Conservation (phyloP, 2,888 invertebrate genomes). For the Yponomeuta plumbellus region DNA sequence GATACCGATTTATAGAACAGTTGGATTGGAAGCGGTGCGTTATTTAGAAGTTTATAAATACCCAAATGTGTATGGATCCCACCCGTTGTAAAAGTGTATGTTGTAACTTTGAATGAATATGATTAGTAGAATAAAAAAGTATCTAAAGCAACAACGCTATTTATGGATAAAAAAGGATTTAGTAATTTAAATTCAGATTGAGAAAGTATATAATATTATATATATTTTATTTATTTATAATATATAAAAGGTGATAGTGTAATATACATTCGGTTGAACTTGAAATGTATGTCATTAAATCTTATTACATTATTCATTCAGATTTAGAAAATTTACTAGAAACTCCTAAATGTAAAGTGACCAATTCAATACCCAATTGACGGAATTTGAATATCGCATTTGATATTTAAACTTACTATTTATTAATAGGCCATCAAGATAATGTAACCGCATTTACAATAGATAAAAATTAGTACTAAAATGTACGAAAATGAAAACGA, state of each 20-base stretch:
- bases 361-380: slow-evolving; percentile 56
- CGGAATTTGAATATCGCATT: slow-evolving; percentile 55
- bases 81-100: slow-evolving; percentile 6
- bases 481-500: slow-evolving; percentile 29
- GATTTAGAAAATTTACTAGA: slow-evolving; percentile 45
- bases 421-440: slow-evolving; percentile 36
- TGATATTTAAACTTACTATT: slow-evolving; percentile 32
- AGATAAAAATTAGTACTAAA: slow-evolving; percentile 44
- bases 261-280: slow-evolving; percentile 63
- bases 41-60: slow-evolving; percentile 5
- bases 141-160: slow-evolving; percentile 67
- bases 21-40: slow-evolving; percentile 8
- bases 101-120: slow-evolving; percentile 11
- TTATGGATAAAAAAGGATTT: slow-evolving; percentile 62
- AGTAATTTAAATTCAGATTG: slow-evolving; percentile 67
- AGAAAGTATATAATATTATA: slow-evolving; percentile 30
- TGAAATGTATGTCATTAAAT: slow-evolving; percentile 60
- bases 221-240: slow-evolving; percentile 55
- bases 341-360: slow-evolving; percentile 39
- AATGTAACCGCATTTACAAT: slow-evolving; percentile 57
- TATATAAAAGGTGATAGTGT: slow-evolving; percentile 47
- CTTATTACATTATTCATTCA: slow-evolving; percentile 31
- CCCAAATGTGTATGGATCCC: slow-evolving; percentile 7
- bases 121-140: slow-evolving; percentile 30
- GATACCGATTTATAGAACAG: slow-evolving; percentile 5